Base-by-base conservation (phyloP, 2,797 vertebrate genomes). In the Geotrypetes seraphini region DNA sequence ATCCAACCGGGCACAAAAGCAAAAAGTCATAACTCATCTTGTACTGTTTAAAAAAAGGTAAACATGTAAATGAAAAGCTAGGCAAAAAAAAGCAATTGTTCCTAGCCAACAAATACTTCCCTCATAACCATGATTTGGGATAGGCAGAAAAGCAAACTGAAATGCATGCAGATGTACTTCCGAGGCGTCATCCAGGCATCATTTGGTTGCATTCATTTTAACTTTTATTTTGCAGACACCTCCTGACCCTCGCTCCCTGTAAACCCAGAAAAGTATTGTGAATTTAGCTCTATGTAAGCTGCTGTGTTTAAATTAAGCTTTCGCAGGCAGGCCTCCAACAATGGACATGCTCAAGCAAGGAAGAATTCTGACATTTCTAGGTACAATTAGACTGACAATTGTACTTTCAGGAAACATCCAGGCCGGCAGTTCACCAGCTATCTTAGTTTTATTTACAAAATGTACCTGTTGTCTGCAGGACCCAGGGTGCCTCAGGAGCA, bases 321-420 rank as follows among this genome's bases (percentile, higher is more conserved):
- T 81, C 73, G 70, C 68, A 79, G 78, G 70, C 68, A 79, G 78
- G 73, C 75, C 72, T 60, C 78, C 69, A 69, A 82, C 73, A 81
- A 76, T 69, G 63, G 5, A 70, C 72, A 71, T 75, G 73, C 69
- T 81, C 71, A 71, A 71, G 75, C 73, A 69, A 59, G 69, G 66
- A 78, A 78, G 73, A 71, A 66, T 67, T 52, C 52, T 74, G 75
- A 75, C 69, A 73, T 72, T 76, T 77, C 73, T 78, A 77, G 81
- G 79, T 83, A 82, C 80, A 78, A 71, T 76, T 78, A 78, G 69
- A 74, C 72, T 78, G 79, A 83, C 76, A 76, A n/a, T 75, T 75
- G 71, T 71, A 67, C 73, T 73, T 69, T 36, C 61, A 76, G 78
- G 76, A 78, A 81, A 76, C 66, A 70, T 53, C 65, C 67, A 47